Evolutionary conservation across 2,888 invertebrate genomes (phyloP).

Genomic region (Lycocerus yunnanus): DNA sequence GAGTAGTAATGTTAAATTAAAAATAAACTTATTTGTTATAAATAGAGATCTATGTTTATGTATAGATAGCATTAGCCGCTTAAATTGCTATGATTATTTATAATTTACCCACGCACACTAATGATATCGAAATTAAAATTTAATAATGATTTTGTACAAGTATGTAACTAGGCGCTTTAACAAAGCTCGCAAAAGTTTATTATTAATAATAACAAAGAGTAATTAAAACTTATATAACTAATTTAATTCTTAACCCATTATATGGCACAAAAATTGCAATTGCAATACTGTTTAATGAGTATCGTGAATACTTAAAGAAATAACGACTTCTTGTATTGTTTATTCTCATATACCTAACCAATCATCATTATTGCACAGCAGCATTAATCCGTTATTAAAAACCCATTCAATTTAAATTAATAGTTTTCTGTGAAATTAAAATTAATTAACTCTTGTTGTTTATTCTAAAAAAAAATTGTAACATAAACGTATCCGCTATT

Average conservation of each 20-base stretch:
- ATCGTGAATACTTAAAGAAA: not conserved
- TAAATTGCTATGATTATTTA: no score
- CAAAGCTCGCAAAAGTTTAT: no score
- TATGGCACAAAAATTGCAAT: not conserved
- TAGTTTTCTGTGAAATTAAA: not conserved
- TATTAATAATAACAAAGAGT: not conserved
- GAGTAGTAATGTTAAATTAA: conserved; percentile 7
- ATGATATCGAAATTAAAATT: not conserved
- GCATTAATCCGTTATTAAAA: not conserved
- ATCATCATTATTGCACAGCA: not conserved
- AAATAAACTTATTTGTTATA: not conserved
- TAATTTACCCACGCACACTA: not conserved
- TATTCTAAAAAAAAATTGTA: not conserved
- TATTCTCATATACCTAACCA: not conserved
- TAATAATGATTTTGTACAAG: not conserved
- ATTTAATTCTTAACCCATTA: not conserved
- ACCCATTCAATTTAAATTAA: not conserved
- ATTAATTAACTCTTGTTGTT: not conserved
- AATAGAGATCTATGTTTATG: not conserved
- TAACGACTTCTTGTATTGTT: not conserved
- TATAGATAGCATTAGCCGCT: not conserved
- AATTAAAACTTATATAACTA: not conserved
- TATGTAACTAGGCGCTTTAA: no score
- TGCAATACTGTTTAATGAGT: not conserved
- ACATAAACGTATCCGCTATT: not conserved